Percentiles rank a stretch among this genome's conserved stretches.
Evolutionary conservation across 2,888 invertebrate species (phyloP).

Genomic region (Apamea crenata): DNA sequence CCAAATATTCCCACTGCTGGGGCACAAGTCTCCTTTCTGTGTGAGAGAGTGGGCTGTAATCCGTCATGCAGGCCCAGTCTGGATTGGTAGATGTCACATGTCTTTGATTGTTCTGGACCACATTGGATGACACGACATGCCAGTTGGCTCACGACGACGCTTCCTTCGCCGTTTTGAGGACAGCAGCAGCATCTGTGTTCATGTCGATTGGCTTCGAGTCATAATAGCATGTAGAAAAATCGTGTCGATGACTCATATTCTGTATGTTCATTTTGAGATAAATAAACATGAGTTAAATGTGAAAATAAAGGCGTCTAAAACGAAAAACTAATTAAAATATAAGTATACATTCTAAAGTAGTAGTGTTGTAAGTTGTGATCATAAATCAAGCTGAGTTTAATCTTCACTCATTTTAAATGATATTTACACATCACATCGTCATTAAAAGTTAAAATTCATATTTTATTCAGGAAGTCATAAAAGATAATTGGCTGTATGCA

Average conservation of each 20-base stretch:
- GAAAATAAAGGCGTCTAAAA: not conserved
- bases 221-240: not conserved
- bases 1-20: not conserved
- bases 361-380: too few relatives aligned
- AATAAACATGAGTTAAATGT: not conserved
- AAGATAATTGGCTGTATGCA: constrained; percentile 65
- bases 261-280: not conserved
- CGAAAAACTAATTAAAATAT: not conserved
- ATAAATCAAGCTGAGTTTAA: constrained; percentile 35
- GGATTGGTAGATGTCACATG: not conserved
- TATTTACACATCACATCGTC: constrained; percentile 23
- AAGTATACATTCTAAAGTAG: not conserved
- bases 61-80: not conserved
- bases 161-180: not conserved
- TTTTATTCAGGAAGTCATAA: constrained; percentile 52
- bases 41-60: not conserved
- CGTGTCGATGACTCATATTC: not conserved
- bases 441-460: constrained; percentile 31
- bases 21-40: not conserved
- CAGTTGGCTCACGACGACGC: not conserved
- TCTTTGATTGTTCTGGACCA: not conserved
- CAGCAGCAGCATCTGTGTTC: not conserved
- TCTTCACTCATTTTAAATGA: constrained; percentile 30
- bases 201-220: not conserved
- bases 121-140: not conserved